Evolutionary conservation across 1,140 invertebrate species (phyloP), one percentile per base, ranked within the genome.

Genomic region (Zaprionus ornatus): DNA sequence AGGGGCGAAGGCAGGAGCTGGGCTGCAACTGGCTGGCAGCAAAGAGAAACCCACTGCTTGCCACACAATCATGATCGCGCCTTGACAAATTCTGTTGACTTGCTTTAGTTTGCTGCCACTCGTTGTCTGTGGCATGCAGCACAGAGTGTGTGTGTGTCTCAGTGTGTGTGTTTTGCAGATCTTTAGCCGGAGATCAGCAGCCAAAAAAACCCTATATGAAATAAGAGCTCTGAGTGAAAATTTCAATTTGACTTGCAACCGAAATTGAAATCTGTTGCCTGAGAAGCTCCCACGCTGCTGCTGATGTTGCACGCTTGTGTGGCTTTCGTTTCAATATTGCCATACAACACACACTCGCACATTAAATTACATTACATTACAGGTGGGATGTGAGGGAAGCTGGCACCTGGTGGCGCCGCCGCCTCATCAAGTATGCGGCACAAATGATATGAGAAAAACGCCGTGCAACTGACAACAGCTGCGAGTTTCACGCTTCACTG

Each of bases 51-150:
- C 45, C 45, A 50, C 64, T 60, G 65, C 65, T 67, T 70, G 69
- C 56, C 50, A 59, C 72, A 86, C 85, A 81, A 88, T 88, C 84
- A 88, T 75, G 84, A 88, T 88, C 84, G 65, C 66, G 85, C 57
- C 74, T 84, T 88, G 84, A 88, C 84, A 88, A 88, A 88, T 88
- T 88, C 84, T 88, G 80, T 88, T 88, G 84, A 90, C 84, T 88
- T 88, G 83, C 84, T 87, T 87, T 80, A 87, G 74, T 84, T 83
- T 69, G 66, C 54, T 68, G 32, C n/a, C 37, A 19, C 13, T 21
- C 21, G 19, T 12, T 32, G 52, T 1, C 59, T 69, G 50, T 40
- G 64, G 45, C 71, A 50, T 23, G 63, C 17, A 52, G 10, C 23
- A 52, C 5, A 12, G 50, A 23, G 2, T 56, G 23, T 32, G 9